Evolutionary conservation across 2,797 vertebrate species (phyloP), one percentile per base, ranked within the genome.

Genomic region (Semotilus atromaculatus): DNA sequence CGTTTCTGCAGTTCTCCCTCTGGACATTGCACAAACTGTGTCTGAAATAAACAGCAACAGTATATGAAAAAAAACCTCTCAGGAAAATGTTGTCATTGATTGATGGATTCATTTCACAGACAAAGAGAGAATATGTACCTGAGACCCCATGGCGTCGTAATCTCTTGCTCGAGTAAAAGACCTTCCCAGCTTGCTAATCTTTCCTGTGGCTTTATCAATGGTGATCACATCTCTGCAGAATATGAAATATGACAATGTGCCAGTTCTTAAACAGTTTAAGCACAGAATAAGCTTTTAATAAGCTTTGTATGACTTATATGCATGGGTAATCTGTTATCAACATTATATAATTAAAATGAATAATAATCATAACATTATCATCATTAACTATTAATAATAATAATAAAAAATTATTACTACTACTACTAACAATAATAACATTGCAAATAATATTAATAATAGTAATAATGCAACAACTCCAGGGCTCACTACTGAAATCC

Each of bases 1-100:
- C 98, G 95, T 80, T 98, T 99, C 94, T 99, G 98, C 51, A 99
- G 95, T 92, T 99, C 98, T 19, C 98, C 98, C 6, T 98, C 97
- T 0, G 98, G 98, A 89, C 98, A 99, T 91, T 99, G 98, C 10
- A 99, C 97, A 23, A 99, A 99, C 92, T 98, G 97, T 0, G 97
- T 99, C 97, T 98, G 18, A 2, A 64, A 83, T 0, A 31, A 5
- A 4, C 48, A 75, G 5, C 21, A 9, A 74, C 16, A 55, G 16
- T 26, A 40, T 26, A 60, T 8, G 3, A 13, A 14, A 38, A 67
- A 21, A 76, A 66, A 83, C 23, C 4, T 31, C 11, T 84, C 43
- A 55, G 31, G 19, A 13, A 53, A 51, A 19, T 31, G 19, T 1
- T 16, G 26, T 48, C 26, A 74, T 68, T 51, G 81, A 85, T 72